phyloP scores from a whole-genome alignment of 2,888 invertebrate species.

The Bugulina stolonifera region DNA sequence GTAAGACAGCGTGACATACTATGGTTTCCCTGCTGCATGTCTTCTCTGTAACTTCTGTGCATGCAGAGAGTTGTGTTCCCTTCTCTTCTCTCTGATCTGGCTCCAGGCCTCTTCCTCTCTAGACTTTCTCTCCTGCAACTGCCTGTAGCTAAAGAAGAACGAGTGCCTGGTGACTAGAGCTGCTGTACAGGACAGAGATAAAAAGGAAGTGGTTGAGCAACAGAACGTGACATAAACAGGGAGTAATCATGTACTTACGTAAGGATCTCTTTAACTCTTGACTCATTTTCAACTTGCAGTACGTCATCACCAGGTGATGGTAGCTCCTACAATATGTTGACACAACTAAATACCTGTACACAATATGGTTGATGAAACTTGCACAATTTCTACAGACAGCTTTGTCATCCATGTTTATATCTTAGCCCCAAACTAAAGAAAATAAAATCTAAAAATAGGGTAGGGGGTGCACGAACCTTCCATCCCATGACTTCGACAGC shows the following conservation, averaged over 20 bases:
- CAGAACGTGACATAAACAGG: too few relatives aligned
- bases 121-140: conserved; percentile 59
- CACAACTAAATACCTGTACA: background rate
- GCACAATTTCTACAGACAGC: too few relatives aligned
- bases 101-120: conserved; percentile 62
- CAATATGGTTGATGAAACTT: too few relatives aligned
- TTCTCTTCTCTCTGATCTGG: conserved; percentile 63
- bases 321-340: conserved; percentile 50
- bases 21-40: conserved; percentile 33
- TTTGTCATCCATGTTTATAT: too few relatives aligned
- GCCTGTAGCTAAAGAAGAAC: conserved; percentile 31
- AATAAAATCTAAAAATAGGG: too few relatives aligned
- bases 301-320: conserved; percentile 84
- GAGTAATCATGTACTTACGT: too few relatives aligned
- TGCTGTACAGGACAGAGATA: too few relatives aligned
- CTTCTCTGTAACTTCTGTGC: conserved; percentile 35
- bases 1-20: too few relatives aligned
- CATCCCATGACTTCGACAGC: conserved; percentile 86
- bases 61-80: conserved; percentile 38
- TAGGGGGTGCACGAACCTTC: too few relatives aligned
- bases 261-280: conserved; percentile 13
- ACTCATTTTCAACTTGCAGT: conserved; percentile 72
- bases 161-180: too few relatives aligned
- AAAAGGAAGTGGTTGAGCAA: too few relatives aligned
- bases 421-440: too few relatives aligned